A percentile compares a stretch with the other conserved stretches of the same genome.
phyloP scores from a whole-genome alignment of 92 coral and sea anemone species.

The Porites cylindrica region DNA sequence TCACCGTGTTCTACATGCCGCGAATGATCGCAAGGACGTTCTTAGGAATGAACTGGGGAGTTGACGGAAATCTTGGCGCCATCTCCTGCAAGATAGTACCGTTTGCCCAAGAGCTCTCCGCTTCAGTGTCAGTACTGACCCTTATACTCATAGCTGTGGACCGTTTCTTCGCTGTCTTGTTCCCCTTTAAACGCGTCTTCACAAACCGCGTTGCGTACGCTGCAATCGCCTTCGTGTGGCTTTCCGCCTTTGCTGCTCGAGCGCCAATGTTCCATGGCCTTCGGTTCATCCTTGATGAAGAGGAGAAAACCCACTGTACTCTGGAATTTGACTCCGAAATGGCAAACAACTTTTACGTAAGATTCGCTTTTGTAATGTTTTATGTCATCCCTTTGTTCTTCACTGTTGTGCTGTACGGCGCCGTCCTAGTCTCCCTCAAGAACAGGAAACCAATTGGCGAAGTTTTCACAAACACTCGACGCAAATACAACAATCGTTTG shows the following conservation, averaged over 20 bases:
- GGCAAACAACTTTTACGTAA: constrained; percentile 18
- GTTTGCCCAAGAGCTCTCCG: constrained; percentile 73
- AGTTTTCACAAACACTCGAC: constrained; percentile 24
- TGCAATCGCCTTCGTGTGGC: constrained; percentile 63
- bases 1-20: constrained; percentile 77
- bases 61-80: constrained; percentile 60
- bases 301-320: constrained; percentile 34
- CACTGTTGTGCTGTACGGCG: constrained; percentile 58
- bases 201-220: constrained; percentile 46
- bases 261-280: constrained; percentile 65
- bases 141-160: constrained; percentile 72
- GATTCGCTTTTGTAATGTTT: constrained; percentile 64
- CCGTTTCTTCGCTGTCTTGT: constrained; percentile 67
- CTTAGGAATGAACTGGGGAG: constrained; percentile 47
- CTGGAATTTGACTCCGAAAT: constrained; percentile 39
- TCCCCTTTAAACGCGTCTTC: constrained; percentile 64
- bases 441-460: constrained; percentile 68
- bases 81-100: constrained; percentile 73
- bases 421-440: constrained; percentile 58
- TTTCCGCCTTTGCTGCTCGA: constrained; percentile 59
- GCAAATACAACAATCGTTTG: constrained; percentile 35
- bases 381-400: constrained; percentile 65
- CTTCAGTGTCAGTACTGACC: constrained; percentile 68
- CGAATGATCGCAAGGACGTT: constrained; percentile 52
- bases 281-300: constrained; percentile 10